Percentiles rank a stretch among this genome's conserved stretches.
phyloP scores from a whole-genome alignment of 2,888 invertebrate genomes.

The Exephanes ischioxanthus region DNA sequence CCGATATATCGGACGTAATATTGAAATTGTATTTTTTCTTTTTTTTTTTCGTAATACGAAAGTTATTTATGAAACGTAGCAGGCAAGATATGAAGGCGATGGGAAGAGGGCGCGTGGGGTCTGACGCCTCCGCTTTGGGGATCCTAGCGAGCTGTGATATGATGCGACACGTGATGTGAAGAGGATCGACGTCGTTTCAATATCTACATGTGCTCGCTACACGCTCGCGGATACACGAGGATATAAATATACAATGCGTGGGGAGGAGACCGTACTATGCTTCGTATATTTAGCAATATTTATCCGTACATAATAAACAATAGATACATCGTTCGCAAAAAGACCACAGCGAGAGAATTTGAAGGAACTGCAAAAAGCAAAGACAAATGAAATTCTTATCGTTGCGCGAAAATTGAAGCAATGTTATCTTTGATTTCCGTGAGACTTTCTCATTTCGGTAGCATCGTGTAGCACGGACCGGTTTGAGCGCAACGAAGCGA shows the following conservation, averaged over 20 bases:
- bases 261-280: not conserved
- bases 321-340: not conserved
- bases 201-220: constrained; percentile 36
- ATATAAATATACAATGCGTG: constrained; percentile 43
- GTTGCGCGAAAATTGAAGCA: not conserved
- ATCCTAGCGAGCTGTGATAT: constrained; percentile 73
- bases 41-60: constrained; percentile 77
- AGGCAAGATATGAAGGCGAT: constrained; percentile 75
- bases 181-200: constrained; percentile 75
- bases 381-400: constrained; percentile 16
- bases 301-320: not conserved
- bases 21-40: constrained; percentile 83
- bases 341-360: too few relatives aligned
- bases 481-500: constrained; percentile 85
- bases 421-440: constrained; percentile 63
- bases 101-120: constrained; percentile 9
- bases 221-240: constrained; percentile 48
- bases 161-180: constrained; percentile 78
- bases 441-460: constrained; percentile 66
- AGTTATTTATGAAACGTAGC: constrained; percentile 84
- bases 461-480: constrained; percentile 80
- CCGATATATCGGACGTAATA: constrained; percentile 81
- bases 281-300: not conserved
- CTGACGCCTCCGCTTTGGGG: constrained; percentile 30
- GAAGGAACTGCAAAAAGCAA: not conserved